A percentile compares a stretch with the other conserved stretches of the same genome.
Evolutionary conservation across 2,113 vertebrate species (phyloP).

Genomic region (Neodon shergylaensis): DNA sequence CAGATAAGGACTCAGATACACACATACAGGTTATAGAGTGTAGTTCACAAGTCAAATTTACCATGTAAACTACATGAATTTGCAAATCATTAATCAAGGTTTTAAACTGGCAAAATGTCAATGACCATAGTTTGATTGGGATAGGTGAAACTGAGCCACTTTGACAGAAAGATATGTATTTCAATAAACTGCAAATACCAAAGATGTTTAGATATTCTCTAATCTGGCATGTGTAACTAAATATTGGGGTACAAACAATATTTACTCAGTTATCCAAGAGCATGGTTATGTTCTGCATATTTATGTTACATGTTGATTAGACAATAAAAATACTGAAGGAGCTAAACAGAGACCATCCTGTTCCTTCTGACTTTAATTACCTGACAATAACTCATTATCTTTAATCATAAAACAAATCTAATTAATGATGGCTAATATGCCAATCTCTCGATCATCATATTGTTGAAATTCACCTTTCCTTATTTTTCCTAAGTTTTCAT

Average conservation of each 20-base stretch:
- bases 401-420: background rate
- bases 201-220: background rate
- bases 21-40: background rate
- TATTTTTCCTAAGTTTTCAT: background rate
- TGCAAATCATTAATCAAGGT: background rate
- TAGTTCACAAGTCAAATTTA: background rate
- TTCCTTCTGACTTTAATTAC: conserved; percentile 20
- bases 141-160: background rate
- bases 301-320: background rate
- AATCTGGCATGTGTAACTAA: background rate
- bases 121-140: background rate
- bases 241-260: background rate
- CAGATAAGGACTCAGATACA: background rate
- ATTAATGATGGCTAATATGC: background rate
- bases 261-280: background rate
- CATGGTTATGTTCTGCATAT: background rate
- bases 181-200: background rate
- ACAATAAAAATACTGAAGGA: background rate
- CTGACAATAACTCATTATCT: background rate
- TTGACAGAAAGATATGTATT: background rate
- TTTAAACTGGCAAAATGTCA: background rate
- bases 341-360: background rate
- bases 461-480: background rate
- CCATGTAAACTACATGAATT: background rate
- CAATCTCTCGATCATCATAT: background rate